Conservation (phyloP, 2,113 vertebrate genomes). For the Ploceus nigricollis region DNA sequence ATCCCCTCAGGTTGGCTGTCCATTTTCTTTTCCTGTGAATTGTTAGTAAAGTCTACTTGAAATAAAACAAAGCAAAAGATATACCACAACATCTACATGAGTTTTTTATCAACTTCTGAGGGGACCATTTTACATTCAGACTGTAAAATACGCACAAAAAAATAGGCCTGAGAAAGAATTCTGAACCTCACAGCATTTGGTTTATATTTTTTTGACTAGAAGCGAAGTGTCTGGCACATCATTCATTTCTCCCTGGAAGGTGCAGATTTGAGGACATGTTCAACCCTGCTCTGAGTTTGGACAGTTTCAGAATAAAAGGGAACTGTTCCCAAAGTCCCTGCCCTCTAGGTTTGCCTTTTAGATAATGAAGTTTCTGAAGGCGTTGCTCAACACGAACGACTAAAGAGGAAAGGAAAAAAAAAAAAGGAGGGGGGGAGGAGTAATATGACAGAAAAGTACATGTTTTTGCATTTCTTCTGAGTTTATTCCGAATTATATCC, state of each 20-base stretch:
- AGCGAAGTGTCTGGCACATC: slow-evolving; percentile 30
- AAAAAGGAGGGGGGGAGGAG: accelerated
- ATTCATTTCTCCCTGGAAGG: slow-evolving; percentile 29
- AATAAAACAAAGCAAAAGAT: not conserved
- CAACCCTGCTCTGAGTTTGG: slow-evolving; percentile 3
- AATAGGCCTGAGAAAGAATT: not conserved
- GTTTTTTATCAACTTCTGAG: not conserved
- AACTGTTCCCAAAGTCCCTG: slow-evolving; percentile 14
- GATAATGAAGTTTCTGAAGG: slow-evolving; percentile 32
- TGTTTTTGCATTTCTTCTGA: slow-evolving; percentile 19
- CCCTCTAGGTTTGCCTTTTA: slow-evolving; percentile 26
- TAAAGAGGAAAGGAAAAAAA: not conserved
- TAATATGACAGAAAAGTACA: not conserved
- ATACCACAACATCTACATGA: not conserved
- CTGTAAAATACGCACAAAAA: not conserved
- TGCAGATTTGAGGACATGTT: slow-evolving; percentile 52
- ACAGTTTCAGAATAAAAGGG: slow-evolving; percentile 26
- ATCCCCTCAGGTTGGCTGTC: not conserved
- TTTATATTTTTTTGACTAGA: slow-evolving; percentile 27
- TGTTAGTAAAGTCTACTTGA: not conserved
- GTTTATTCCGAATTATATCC: slow-evolving; percentile 24
- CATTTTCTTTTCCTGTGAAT: not conserved
- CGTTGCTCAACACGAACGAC: not conserved
- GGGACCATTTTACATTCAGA: not conserved
- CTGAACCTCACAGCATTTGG: not conserved